A percentile compares a stretch with the other conserved stretches of the same genome.
These are phyloP conservation scores for Rhagonycha lutea DNA, from an alignment of 2,888 invertebrate species.

Conservation along the genomic window DNA sequence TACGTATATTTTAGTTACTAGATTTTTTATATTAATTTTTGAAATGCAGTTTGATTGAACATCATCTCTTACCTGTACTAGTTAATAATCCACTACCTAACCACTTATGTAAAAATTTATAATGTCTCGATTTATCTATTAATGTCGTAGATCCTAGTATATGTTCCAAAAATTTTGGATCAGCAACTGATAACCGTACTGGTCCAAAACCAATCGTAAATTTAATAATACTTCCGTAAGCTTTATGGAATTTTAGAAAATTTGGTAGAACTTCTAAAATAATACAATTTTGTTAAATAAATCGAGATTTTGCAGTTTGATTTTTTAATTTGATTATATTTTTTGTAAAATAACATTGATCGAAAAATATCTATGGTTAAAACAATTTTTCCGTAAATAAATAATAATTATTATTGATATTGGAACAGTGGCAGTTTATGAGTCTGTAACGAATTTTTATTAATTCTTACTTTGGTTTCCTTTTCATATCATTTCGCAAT, in stretches of 20 bases:
- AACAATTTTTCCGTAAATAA: too few relatives aligned
- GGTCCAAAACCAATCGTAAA: constrained; percentile 9
- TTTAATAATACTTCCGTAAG: constrained; percentile 17
- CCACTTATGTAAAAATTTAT: constrained; percentile 34
- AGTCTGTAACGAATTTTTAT: too few relatives aligned
- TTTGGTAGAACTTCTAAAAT: constrained; percentile 9
- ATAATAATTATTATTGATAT: too few relatives aligned
- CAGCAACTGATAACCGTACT: constrained; percentile 10
- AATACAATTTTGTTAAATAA: background rate
- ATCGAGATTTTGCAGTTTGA: background rate
- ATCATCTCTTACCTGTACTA: constrained; percentile 25
- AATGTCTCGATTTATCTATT: constrained; percentile 33
- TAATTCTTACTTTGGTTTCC: too few relatives aligned
- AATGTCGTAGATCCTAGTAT: constrained; percentile 26
- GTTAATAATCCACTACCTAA: constrained; percentile 37
- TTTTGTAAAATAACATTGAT: too few relatives aligned
- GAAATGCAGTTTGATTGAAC: background rate
- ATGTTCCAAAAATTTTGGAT: constrained; percentile 30
- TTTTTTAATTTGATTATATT: too few relatives aligned
- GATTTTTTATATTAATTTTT: background rate
- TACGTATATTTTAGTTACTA: too few relatives aligned
- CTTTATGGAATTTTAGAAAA: constrained; percentile 2
- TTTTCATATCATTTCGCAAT: too few relatives aligned
- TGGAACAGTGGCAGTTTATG: too few relatives aligned
- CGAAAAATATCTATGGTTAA: too few relatives aligned